These are phyloP conservation scores for Bucorvus abyssinicus DNA, from an alignment of 2,797 vertebrate genomes.

Conservation along the genomic window DNA sequence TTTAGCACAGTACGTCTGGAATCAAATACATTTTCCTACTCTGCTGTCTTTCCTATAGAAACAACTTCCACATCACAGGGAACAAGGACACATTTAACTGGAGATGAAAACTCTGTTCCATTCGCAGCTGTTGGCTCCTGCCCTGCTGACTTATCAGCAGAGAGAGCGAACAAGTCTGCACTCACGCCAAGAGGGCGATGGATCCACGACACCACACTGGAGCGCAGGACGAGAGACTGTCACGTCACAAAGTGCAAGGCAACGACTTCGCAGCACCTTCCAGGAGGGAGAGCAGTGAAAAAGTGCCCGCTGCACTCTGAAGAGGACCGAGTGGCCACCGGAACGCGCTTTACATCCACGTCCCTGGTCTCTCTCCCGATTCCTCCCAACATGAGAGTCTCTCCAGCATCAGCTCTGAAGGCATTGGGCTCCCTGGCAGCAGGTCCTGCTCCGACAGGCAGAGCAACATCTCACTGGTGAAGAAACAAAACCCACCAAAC, in stretches of 20 bases:
- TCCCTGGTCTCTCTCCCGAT: background rate
- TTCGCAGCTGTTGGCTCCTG: background rate
- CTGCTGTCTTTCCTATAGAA: background rate
- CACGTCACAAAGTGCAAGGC: background rate
- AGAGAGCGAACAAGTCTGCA: too few relatives aligned
- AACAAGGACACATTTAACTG: background rate
- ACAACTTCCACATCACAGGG: background rate
- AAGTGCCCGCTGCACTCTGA: background rate
- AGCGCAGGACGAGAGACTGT: background rate
- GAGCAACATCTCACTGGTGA: background rate
- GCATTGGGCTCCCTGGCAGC: background rate
- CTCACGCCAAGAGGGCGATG: background rate
- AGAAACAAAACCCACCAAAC: background rate
- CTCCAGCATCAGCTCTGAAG: background rate
- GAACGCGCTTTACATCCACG: rapidly evolving
- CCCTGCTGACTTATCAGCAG: background rate
- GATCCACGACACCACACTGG: too few relatives aligned
- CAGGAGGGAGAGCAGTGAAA: background rate
- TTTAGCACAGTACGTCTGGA: background rate
- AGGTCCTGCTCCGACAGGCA: background rate
- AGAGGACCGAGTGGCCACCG: rapidly evolving
- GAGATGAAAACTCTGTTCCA: background rate
- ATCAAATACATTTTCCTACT: background rate
- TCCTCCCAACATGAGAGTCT: background rate
- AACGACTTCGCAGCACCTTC: background rate